These are phyloP conservation scores for Motacilla alba DNA, from an alignment of 2,113 vertebrate genomes.

Conservation along the genomic window DNA sequence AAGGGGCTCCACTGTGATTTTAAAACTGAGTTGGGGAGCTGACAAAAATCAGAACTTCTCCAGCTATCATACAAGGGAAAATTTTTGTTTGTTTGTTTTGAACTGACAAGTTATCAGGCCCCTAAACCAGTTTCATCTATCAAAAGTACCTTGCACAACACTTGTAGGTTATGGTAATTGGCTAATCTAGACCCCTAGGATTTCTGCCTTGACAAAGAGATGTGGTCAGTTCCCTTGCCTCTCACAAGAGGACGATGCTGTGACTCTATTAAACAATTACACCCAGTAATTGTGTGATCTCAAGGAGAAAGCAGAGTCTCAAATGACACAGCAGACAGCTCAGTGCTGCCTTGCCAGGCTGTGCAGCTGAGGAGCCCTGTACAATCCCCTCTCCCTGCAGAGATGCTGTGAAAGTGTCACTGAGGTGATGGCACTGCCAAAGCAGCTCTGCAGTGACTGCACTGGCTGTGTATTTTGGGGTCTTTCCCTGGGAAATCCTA, in stretches of 20 bases:
- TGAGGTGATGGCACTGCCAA: neutral
- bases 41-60: neutral
- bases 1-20: neutral
- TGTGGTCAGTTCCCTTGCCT: conserved; percentile 64
- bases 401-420: neutral
- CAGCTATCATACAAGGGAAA: neutral
- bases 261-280: conserved; percentile 73
- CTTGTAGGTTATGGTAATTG: neutral
- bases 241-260: neutral
- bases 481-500: neutral
- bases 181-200: neutral
- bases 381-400: neutral
- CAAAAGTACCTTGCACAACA: neutral
- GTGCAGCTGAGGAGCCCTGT: neutral
- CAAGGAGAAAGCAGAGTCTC: conserved; percentile 60
- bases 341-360: neutral
- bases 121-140: neutral
- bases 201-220: neutral
- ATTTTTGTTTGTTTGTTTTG: neutral
- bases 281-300: conserved; percentile 50
- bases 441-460: neutral
- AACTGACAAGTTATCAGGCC: neutral
- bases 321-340: neutral
- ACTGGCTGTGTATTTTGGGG: neutral
- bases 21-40: neutral